Percentiles rank a stretch among this genome's conserved stretches.
These are phyloP conservation scores for Dicentrarchus labrax DNA, from an alignment of 2,113 vertebrate species.

Conservation along the genomic window DNA sequence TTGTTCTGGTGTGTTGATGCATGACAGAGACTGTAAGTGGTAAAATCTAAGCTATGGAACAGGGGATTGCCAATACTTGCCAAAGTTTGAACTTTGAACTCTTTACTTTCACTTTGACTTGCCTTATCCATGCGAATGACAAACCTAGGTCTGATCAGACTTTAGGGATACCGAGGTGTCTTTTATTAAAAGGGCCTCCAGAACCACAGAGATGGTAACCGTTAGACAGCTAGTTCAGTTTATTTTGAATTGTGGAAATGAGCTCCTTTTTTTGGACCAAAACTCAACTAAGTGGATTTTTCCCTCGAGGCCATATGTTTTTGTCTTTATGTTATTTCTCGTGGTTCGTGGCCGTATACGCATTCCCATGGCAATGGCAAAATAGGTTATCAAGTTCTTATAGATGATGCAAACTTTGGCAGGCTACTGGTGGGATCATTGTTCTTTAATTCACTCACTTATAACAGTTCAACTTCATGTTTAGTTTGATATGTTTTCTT, in stretches of 20 bases:
- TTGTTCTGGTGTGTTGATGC: slow-evolving; percentile 71
- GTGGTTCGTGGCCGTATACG: slow-evolving; percentile 56
- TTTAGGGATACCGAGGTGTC: neutral
- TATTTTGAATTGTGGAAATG: slow-evolving; percentile 39
- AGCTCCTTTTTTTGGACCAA: slow-evolving; percentile 81
- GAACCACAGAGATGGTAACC: slow-evolving; percentile 71
- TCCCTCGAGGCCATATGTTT: slow-evolving; percentile 30
- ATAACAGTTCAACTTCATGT: slow-evolving; percentile 28
- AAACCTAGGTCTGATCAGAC: slow-evolving; percentile 24
- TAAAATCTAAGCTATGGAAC: slow-evolving; percentile 51
- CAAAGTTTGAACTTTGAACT: slow-evolving; percentile 82
- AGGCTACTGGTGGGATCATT: slow-evolving; percentile 73
- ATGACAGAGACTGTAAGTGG: slow-evolving; percentile 67
- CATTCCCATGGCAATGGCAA: slow-evolving; percentile 76
- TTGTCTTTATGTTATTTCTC: slow-evolving; percentile 60
- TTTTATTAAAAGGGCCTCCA: slow-evolving; percentile 30
- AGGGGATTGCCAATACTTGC: slow-evolving; percentile 77
- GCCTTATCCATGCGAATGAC: slow-evolving; percentile 72
- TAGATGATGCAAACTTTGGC: slow-evolving; percentile 83
- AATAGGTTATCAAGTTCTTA: slow-evolving; percentile 55
- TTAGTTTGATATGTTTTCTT: slow-evolving; percentile 59
- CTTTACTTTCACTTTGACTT: slow-evolving; percentile 68
- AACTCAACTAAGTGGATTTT: slow-evolving; percentile 50
- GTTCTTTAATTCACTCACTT: slow-evolving; percentile 62
- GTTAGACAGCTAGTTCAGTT: slow-evolving; percentile 63